These are phyloP conservation scores for Ophioninae sp. DNA, from an alignment of 2,888 invertebrate genomes.

Conservation along the genomic window DNA sequence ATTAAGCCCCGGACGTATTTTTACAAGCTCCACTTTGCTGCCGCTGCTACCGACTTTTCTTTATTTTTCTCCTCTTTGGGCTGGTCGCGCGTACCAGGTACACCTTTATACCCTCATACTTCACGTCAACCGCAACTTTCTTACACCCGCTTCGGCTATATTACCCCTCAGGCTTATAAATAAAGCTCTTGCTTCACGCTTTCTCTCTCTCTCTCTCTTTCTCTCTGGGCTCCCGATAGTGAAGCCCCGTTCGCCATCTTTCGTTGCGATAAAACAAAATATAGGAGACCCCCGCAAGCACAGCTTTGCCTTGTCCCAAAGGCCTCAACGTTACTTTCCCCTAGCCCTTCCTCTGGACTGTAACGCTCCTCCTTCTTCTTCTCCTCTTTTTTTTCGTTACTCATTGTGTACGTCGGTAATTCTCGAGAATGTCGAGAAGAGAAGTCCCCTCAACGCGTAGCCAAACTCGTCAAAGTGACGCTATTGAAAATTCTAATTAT, in stretches of 20 bases:
- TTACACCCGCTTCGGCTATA: constrained; percentile 56
- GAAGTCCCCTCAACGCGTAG: constrained; percentile 11
- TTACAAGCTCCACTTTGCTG: constrained; percentile 68
- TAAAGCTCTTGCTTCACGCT: constrained; percentile 54
- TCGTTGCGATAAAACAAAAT: constrained; percentile 20
- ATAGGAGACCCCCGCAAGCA: constrained; percentile 22
- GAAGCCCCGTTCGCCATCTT: constrained; percentile 3
- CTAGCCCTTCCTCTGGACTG: neutral
- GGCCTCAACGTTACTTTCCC: constrained; percentile 3
- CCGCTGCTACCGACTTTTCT: constrained; percentile 28
- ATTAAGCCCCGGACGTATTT: constrained; percentile 75
- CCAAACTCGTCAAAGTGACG: constrained; percentile 51
- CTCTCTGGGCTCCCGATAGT: neutral
- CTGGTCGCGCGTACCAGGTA: neutral
- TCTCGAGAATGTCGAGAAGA: constrained; percentile 35
- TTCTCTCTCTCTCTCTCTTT: constrained; percentile 16
- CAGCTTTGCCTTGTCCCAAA: constrained; percentile 31
- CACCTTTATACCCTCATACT: constrained; percentile 18
- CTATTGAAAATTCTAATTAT: constrained; percentile 62
- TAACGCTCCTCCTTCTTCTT: neutral
- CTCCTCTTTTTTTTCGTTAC: neutral
- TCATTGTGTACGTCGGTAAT: constrained; percentile 25
- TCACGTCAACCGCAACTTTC: constrained; percentile 56
- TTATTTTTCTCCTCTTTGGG: constrained; percentile 21
- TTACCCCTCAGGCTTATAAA: constrained; percentile 63